Percentiles rank a stretch among this genome's conserved stretches.
These are phyloP conservation scores for Arvicanthis niloticus DNA, from an alignment of 2,113 vertebrate species.

Conservation along the genomic window DNA sequence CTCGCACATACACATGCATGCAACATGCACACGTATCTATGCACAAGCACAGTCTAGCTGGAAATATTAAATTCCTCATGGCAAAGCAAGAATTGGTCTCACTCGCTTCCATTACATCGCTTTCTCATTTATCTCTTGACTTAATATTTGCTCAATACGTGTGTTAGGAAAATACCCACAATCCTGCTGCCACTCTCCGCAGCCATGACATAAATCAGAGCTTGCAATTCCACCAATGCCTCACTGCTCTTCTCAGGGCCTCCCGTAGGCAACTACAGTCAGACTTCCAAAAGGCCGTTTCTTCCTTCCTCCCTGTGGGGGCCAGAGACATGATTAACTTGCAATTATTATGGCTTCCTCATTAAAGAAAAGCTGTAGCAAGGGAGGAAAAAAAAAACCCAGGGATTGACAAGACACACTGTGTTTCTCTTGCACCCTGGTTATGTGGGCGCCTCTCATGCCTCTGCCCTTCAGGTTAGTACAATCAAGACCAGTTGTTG, in stretches of 20 bases:
- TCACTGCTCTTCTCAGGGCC: neutral
- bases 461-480: conserved; percentile 88
- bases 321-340: conserved; percentile 59
- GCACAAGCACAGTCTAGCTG: neutral
- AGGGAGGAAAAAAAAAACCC: neutral
- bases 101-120: neutral
- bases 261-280: neutral
- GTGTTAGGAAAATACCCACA: conserved; percentile 3
- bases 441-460: conserved; percentile 69
- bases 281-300: conserved; percentile 27
- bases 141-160: conserved; percentile 45
- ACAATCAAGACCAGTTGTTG: conserved; percentile 87
- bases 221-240: neutral
- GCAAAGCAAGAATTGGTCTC: neutral
- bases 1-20: too few species aligned
- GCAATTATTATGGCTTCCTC: conserved; percentile 28
- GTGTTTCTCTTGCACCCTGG: neutral
- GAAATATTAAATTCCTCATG: neutral
- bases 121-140: neutral
- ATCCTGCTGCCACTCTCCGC: neutral
- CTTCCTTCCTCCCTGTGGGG: conserved; percentile 18
- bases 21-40: neutral
- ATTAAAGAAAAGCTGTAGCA: conserved; percentile 36
- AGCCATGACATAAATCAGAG: neutral
- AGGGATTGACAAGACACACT: neutral